phyloP scores from a whole-genome alignment of 1,140 invertebrate genomes.

The Drosophila nikananu region DNA sequence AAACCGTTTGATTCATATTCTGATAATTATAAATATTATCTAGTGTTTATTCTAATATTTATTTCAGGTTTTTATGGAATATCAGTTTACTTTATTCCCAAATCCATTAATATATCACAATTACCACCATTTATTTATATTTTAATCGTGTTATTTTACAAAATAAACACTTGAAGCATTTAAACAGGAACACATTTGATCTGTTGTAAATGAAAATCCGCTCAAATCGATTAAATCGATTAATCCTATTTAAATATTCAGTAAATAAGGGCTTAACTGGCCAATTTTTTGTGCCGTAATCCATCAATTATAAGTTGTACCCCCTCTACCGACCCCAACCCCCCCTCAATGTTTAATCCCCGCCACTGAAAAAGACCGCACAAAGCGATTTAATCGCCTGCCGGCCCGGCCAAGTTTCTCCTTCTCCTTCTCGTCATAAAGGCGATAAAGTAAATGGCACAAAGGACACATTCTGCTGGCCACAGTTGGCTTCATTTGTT shows the following conservation, averaged over 20 bases:
- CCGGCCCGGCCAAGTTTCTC: constrained; percentile 6
- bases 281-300: constrained; percentile 7
- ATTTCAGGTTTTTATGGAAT: background rate
- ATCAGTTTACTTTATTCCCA: background rate
- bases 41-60: background rate
- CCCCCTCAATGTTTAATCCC: background rate
- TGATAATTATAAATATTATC: background rate
- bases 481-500: constrained; percentile 42
- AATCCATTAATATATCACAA: background rate
- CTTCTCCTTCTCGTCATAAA: background rate
- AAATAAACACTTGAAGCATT: background rate
- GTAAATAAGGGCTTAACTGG: background rate
- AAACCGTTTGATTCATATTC: background rate
- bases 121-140: background rate
- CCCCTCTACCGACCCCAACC: no score
- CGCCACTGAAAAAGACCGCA: constrained; percentile 8
- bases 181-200: background rate
- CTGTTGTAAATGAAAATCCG: background rate
- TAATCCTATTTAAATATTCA: constrained; percentile 18
- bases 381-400: constrained; percentile 42
- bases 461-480: constrained; percentile 39
- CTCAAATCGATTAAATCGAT: constrained; percentile 3
- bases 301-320: constrained; percentile 6
- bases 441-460: background rate
- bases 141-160: background rate